Evolutionary conservation across 2,113 vertebrate species (phyloP).

Genomic region (Terrapene triunguis): DNA sequence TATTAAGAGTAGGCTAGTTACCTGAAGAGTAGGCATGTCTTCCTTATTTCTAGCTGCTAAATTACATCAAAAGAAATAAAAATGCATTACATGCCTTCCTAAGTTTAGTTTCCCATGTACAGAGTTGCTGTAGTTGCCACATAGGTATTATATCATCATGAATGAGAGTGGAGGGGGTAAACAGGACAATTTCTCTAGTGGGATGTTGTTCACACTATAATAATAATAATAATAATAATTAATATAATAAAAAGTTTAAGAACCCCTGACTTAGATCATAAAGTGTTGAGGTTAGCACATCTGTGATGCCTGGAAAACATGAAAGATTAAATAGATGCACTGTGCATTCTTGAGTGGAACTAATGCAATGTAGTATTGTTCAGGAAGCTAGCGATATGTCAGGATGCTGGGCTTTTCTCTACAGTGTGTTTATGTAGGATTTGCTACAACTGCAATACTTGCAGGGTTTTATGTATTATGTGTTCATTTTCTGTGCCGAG

Average conservation of each 20-base stretch:
- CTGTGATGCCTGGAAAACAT: neutral
- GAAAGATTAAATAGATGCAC: neutral
- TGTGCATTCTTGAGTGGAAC: neutral
- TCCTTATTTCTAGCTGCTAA: neutral
- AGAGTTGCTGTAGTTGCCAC: neutral
- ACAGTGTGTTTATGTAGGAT: neutral
- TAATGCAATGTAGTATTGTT: neutral
- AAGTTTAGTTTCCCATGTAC: neutral
- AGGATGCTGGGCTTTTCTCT: neutral
- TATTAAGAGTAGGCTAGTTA: neutral
- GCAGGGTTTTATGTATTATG: neutral
- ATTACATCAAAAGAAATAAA: neutral
- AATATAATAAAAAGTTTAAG: neutral
- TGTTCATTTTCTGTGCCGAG: neutral
- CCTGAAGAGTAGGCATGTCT: neutral
- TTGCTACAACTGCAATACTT: neutral
- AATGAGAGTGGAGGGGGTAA: neutral
- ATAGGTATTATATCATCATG: neutral
- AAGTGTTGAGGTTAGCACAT: neutral
- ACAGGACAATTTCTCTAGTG: neutral
- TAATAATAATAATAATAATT: neutral
- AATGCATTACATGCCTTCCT: neutral
- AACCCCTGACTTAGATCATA: neutral
- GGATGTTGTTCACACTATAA: neutral
- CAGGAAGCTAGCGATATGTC: neutral